Base-by-base conservation (phyloP, 1,140 invertebrate genomes). In the Leptinotarsa lineolata region DNA sequence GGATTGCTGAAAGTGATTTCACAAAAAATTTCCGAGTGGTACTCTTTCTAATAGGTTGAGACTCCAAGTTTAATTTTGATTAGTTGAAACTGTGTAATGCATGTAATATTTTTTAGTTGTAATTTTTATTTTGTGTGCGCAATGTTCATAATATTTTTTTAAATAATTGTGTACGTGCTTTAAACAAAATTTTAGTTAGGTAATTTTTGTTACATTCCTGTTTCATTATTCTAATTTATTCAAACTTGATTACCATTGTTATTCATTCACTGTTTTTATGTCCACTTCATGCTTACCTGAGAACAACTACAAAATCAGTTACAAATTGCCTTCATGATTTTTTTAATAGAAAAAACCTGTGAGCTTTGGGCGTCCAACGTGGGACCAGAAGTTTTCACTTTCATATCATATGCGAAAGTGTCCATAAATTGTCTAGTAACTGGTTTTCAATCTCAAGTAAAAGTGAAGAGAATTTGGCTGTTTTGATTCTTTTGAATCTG, bases 111-210 rank as follows among this genome's bases (percentile, higher is more conserved):
- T 74, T 72, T 70, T 61, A 69, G 68, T 72, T 69, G 58, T 74
- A 74, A 64, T 74, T 72, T 74, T 68, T 71, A 68, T 72, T 72
- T 44, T 75, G 74, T 75, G 74, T 75, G 72, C 74, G 67, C 74
- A 75, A 75, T 75, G 48, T 75, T 75, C 59, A 75, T 67, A 63
- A 30, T 8, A 22, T 72, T 72, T 71, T 68, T 72, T 68, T 69
- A 72, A 68, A 69, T 72, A n/a, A 68, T 72, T 75, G 63, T 65
- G 44, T 16, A 68, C 45, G 61, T 74, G 73, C 69, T 74, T 71
- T 71, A 63, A 71, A 74, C 60, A 71, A 30, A 66, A 20, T 58
- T 71, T 66, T 65, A 71, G 54, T 74, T 68, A 67, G 66, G 20
- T 39, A 70, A 20, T 74, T 74, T 64, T 64, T 74, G 73, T 74